Evolutionary conservation across 2,888 invertebrate species (phyloP).

Genomic region (Raillietiella orientalis): DNA sequence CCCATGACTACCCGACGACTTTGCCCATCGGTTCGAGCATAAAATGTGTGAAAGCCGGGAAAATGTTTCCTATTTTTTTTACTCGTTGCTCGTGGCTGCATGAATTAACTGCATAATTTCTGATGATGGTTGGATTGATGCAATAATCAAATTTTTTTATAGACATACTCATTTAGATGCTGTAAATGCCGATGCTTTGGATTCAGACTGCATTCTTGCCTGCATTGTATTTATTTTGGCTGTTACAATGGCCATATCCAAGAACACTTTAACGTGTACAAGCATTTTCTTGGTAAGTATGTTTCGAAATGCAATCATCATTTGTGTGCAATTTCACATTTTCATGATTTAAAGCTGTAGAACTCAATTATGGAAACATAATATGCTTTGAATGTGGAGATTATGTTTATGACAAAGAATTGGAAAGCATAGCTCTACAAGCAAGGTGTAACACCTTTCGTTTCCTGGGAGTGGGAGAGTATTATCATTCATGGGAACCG

Average conservation of each 20-base stretch:
- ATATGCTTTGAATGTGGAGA: slow-evolving; percentile 69
- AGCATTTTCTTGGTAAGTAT: slow-evolving; percentile 32
- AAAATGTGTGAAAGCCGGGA: no score
- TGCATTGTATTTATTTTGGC: slow-evolving; percentile 70
- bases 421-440: slow-evolving; percentile 14
- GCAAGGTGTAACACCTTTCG: slow-evolving; percentile 10
- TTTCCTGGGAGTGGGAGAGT: slow-evolving; percentile 11
- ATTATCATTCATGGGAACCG: slow-evolving; percentile 44
- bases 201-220: slow-evolving; percentile 24
- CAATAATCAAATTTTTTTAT: no score
- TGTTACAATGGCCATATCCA: slow-evolving; percentile 55
- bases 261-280: slow-evolving; percentile 44
- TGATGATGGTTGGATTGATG: no score
- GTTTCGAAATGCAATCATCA: slow-evolving; percentile 1
- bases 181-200: slow-evolving; percentile 44
- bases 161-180: no score
- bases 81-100: no score
- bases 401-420: slow-evolving; percentile 55
- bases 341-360: slow-evolving; percentile 24
- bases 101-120: no score
- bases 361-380: slow-evolving; percentile 56
- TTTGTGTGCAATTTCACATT: slow-evolving; percentile 4
- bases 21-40: no score
- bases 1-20: no score
- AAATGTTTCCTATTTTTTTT: no score